Percentiles rank a stretch among this genome's conserved stretches.
These are phyloP conservation scores for Polyergus mexicanus DNA, from an alignment of 1,140 invertebrate species.

Conservation along the genomic window DNA sequence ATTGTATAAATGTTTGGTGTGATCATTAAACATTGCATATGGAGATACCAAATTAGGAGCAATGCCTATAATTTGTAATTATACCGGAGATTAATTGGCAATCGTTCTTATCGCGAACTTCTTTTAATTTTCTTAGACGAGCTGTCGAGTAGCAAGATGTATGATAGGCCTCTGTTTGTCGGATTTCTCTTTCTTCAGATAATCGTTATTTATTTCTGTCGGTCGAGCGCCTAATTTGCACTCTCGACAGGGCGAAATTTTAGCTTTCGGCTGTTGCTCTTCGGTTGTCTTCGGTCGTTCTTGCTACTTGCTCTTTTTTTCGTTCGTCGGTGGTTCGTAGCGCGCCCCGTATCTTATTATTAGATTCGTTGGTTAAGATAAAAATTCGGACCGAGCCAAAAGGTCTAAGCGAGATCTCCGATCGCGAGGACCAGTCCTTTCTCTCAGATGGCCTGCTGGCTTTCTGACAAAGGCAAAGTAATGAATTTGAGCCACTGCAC, in stretches of 20 bases:
- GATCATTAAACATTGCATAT: conserved; percentile 3
- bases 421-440: conserved; percentile 59
- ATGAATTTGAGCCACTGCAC: conserved; percentile 21
- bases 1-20: conserved; percentile 36
- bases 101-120: conserved; percentile 1
- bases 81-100: conserved; percentile 37
- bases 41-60: conserved; percentile 2
- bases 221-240: conserved; percentile 66
- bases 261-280: conserved; percentile 15
- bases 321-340: neutral
- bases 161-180: conserved; percentile 11
- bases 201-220: conserved; percentile 52
- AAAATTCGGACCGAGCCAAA: conserved; percentile 53
- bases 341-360: conserved; percentile 25
- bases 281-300: conserved; percentile 20
- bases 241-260: conserved; percentile 39
- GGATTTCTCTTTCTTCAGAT: conserved; percentile 40
- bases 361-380: conserved; percentile 75
- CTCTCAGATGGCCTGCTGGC: conserved; percentile 12
- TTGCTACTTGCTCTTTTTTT: conserved; percentile 37
- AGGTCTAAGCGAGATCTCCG: conserved; percentile 67
- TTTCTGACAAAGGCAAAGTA: neutral
- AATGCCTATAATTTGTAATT: conserved; percentile 4
- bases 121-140: conserved; percentile 29
- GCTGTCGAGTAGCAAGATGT: conserved; percentile 44